These are phyloP conservation scores for Cerceris ruficornis DNA, from an alignment of 2,888 invertebrate species.

Conservation along the genomic window DNA sequence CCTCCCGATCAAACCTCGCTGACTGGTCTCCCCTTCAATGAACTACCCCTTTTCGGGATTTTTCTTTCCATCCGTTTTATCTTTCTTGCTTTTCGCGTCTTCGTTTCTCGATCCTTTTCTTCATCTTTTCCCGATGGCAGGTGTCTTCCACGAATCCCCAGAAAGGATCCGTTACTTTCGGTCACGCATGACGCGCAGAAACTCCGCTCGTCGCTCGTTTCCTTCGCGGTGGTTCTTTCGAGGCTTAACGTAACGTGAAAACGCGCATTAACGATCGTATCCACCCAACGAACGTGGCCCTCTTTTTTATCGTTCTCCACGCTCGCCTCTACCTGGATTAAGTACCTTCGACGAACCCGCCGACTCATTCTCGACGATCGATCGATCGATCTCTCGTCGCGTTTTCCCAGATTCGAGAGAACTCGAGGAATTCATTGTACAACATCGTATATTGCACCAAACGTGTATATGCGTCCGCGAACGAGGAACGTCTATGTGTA, in stretches of 20 bases:
- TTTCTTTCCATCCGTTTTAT: not conserved
- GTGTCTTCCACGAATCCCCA: conserved; percentile 26
- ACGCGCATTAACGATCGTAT: conserved; percentile 52
- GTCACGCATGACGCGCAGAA: conserved; percentile 53
- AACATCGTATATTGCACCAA: too few relatives aligned
- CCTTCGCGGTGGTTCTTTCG: conserved; percentile 37
- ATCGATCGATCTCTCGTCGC: conserved; percentile 18
- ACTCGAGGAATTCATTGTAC: not conserved
- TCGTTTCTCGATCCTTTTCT: not conserved
- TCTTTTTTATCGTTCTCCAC: conserved; percentile 18
- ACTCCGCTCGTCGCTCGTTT: conserved; percentile 29
- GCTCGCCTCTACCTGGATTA: conserved; percentile 34
- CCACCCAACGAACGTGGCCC: conserved; percentile 20
- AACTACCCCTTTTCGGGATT: too few relatives aligned
- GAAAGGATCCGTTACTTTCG: conserved; percentile 31
- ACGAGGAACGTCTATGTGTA: too few relatives aligned
- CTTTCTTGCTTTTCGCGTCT: not conserved
- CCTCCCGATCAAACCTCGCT: too few relatives aligned
- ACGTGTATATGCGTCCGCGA: too few relatives aligned
- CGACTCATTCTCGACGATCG: conserved; percentile 39
- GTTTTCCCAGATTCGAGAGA: conserved; percentile 15
- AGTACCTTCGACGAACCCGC: conserved; percentile 28
- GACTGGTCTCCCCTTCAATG: too few relatives aligned
- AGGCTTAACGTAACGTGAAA: conserved; percentile 59
- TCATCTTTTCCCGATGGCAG: conserved; percentile 22